Conservation (phyloP, 2,797 vertebrate genomes). For the Myiotriccus ornatus region DNA sequence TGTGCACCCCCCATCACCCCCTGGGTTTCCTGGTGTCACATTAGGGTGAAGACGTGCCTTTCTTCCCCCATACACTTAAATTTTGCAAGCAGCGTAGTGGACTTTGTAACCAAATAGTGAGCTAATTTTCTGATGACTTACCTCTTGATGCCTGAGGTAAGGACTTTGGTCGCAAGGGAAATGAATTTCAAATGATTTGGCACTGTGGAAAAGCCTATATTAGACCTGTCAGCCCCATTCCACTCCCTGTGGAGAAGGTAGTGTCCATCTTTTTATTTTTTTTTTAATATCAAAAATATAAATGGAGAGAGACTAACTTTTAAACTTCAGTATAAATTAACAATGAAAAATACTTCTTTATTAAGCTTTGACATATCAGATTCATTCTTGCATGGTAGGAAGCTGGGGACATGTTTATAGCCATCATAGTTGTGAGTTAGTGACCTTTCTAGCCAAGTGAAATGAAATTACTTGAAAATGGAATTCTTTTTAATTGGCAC, state of each 20-base stretch:
- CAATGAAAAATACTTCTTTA: constrained; percentile 58
- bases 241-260: not conserved
- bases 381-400: constrained; percentile 63
- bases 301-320: constrained; percentile 5
- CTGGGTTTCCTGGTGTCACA: not conserved
- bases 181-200: constrained; percentile 48
- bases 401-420: constrained; percentile 74
- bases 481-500: constrained; percentile 79
- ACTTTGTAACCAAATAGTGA: not conserved
- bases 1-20: fast-evolving
- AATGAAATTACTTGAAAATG: constrained; percentile 78
- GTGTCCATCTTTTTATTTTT: not conserved
- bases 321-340: constrained; percentile 44
- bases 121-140: constrained; percentile 32
- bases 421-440: constrained; percentile 76
- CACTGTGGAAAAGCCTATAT: constrained; percentile 25
- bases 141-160: constrained; percentile 30
- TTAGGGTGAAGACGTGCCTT: not conserved
- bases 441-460: constrained; percentile 80
- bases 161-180: not conserved
- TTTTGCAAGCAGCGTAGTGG: not conserved
- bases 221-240: constrained; percentile 35
- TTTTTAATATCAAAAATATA: constrained; percentile 1
- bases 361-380: constrained; percentile 52
- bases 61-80: fast-evolving